A percentile compares a stretch with the other conserved stretches of the same genome.
Evolutionary conservation across 2,797 vertebrate genomes (phyloP).

Genomic region (Trachurus trachurus): DNA sequence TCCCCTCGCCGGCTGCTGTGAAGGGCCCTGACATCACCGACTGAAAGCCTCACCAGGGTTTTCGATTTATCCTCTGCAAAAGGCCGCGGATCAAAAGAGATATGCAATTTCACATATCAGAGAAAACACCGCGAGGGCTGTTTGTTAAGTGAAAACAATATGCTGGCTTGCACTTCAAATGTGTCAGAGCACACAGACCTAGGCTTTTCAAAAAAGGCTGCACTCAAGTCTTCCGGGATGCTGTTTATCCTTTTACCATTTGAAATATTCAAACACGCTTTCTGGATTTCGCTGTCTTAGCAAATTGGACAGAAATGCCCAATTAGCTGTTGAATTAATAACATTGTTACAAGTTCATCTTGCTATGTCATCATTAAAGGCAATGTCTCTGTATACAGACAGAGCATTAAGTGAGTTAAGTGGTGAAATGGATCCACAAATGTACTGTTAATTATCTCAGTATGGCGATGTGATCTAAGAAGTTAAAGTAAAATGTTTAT

Average conservation of each 20-base stretch:
- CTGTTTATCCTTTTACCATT: conserved; percentile 22
- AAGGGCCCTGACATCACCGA: conserved; percentile 39
- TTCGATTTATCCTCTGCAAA: conserved; percentile 49
- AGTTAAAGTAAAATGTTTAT: too few species aligned
- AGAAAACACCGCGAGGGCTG: conserved; percentile 59
- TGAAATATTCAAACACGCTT: conserved; percentile 21
- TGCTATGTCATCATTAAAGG: neutral
- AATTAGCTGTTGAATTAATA: conserved; percentile 1
- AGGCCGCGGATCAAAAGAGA: conserved; percentile 67
- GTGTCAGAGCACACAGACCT: conserved; percentile 40
- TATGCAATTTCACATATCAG: conserved; percentile 64
- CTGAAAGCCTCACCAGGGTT: conserved; percentile 48
- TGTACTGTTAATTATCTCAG: neutral
- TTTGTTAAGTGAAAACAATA: conserved; percentile 65
- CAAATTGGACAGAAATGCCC: neutral
- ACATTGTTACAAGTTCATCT: neutral
- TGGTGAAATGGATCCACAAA: neutral
- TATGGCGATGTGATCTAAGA: neutral
- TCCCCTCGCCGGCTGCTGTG: conserved; percentile 37
- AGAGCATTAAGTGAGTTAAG: neutral
- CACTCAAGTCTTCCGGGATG: conserved; percentile 13
- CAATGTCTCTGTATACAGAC: neutral
- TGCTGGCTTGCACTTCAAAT: conserved; percentile 55
- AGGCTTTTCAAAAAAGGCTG: conserved; percentile 19
- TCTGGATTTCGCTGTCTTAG: conserved; percentile 6